phyloP scores from a whole-genome alignment of 2,888 invertebrate genomes.

The Pyrochroa serraticornis region DNA sequence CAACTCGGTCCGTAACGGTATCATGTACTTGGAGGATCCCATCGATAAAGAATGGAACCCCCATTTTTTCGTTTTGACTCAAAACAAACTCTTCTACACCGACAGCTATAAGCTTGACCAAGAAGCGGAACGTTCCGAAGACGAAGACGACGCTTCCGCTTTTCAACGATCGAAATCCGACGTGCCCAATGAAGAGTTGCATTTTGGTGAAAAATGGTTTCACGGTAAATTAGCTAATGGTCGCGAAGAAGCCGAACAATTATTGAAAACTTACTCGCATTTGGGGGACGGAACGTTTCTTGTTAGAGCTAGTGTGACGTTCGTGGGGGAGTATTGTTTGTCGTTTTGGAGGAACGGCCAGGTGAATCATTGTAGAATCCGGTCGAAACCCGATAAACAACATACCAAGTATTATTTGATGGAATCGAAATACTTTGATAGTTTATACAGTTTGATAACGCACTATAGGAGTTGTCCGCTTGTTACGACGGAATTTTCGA shows the following conservation, averaged over 20 bases:
- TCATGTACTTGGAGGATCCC: slow-evolving; percentile 87
- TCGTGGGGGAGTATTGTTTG: slow-evolving; percentile 93
- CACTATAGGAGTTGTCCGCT: slow-evolving; percentile 87
- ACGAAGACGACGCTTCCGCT: slow-evolving; percentile 48
- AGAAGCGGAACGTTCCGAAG: slow-evolving; percentile 52
- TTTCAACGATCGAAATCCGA: slow-evolving; percentile 66
- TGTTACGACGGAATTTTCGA: slow-evolving; percentile 87
- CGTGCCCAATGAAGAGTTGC: slow-evolving; percentile 84
- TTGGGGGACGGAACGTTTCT: slow-evolving; percentile 92
- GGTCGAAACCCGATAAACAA: slow-evolving; percentile 86
- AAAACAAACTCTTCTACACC: slow-evolving; percentile 86
- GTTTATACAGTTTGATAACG: slow-evolving; percentile 87
- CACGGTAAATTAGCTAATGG: slow-evolving; percentile 86
- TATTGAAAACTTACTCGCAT: slow-evolving; percentile 76
- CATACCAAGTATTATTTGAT: slow-evolving; percentile 89
- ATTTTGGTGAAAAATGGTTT: slow-evolving; percentile 93
- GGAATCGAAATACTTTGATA: slow-evolving; percentile 87
- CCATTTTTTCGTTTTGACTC: slow-evolving; percentile 90
- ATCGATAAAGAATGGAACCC: slow-evolving; percentile 90
- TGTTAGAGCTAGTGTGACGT: slow-evolving; percentile 92
- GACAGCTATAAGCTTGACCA: slow-evolving; percentile 61
- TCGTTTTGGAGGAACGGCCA: slow-evolving; percentile 92
- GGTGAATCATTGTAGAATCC: slow-evolving; percentile 92
- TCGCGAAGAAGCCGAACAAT: slow-evolving; percentile 78
- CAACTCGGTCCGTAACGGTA: slow-evolving; percentile 87